A percentile compares a stretch with the other conserved stretches of the same genome.
Conservation (phyloP, 2,113 vertebrate species). For the Riparia riparia region DNA sequence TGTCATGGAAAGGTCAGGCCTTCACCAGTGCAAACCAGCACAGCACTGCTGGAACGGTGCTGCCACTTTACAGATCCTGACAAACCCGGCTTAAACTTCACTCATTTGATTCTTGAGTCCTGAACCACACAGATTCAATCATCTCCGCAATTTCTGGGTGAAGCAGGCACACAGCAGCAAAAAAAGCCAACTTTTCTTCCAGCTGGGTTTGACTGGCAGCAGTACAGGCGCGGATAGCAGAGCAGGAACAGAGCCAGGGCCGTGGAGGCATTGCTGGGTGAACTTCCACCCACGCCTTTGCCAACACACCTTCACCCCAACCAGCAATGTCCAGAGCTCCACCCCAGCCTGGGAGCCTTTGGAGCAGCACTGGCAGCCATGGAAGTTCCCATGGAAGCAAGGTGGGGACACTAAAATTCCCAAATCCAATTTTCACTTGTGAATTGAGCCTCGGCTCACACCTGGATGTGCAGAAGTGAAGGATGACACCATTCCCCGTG, state of each 20-base stretch:
- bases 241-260: background rate
- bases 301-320: background rate
- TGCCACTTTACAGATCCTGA: background rate
- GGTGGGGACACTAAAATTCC: background rate
- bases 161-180: background rate
- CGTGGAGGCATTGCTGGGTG: background rate
- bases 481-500: background rate
- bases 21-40: fast-evolving
- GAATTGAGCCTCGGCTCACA: background rate
- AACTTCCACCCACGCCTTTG: background rate
- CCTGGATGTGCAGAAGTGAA: background rate
- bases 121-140: background rate
- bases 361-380: background rate
- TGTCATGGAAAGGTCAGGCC: background rate
- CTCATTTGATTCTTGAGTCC: background rate
- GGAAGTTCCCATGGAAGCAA: background rate
- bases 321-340: background rate
- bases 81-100: background rate
- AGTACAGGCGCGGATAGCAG: background rate
- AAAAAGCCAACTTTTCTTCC: background rate
- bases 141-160: background rate
- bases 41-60: fast-evolving
- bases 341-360: background rate
- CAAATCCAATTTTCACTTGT: background rate
- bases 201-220: background rate